Base-by-base conservation (phyloP, 1,140 invertebrate species). In the Macrobrachium nipponense region DNA sequence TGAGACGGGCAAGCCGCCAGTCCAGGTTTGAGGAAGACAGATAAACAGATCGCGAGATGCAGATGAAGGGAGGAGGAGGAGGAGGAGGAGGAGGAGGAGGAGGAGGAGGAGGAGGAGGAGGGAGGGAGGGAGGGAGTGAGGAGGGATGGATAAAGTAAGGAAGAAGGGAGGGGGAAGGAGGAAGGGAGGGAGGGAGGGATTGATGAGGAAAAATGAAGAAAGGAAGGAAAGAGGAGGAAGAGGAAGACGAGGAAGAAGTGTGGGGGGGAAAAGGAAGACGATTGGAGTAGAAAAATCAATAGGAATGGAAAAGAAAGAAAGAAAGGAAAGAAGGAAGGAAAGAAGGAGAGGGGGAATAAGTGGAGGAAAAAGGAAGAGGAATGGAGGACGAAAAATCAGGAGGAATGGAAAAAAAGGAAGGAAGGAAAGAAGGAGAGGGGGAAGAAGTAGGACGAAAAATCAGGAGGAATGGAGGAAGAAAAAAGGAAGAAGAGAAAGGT, bases 191-290 rank as follows among this genome's bases (percentile, higher is more conserved):
- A 44, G 43, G 43, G 72, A 51, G 5, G 72, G 23, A 73, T n/a
- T n/a, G n/a, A n/a, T n/a, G n/a, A 43, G 72, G 72, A 44, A 44
- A 36, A 73, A 73, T 23, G 72, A 73, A 43, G 72, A 27, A 44
- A 17, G 43, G 7, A 20, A 43, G 72, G 58, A 73, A 73, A 27
- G 72, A 44, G 43, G 20, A 27, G 58, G 58, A 73, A 36, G 27
- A 36, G 43, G 43, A n/a, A 14, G 17, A 14, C 7, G 17, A 44
- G 72, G 58, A n/a, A 51, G 10, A 73, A 18, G 72, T 2, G 36
- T 27, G 8, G 23, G 36, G 58, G 43, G 23, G 23, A 73, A 0
- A 5, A 73, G 72, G 36, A 20, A n/a, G n/a, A n/a, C n/a, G n/a
- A n/a, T n/a, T n/a, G n/a, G n/a, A n/a, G n/a, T n/a, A n/a, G n/a